A percentile compares a stretch with the other conserved stretches of the same genome.
These are phyloP conservation scores for Catostomus latipinnis DNA, from an alignment of 2,797 vertebrate species.

Conservation along the genomic window DNA sequence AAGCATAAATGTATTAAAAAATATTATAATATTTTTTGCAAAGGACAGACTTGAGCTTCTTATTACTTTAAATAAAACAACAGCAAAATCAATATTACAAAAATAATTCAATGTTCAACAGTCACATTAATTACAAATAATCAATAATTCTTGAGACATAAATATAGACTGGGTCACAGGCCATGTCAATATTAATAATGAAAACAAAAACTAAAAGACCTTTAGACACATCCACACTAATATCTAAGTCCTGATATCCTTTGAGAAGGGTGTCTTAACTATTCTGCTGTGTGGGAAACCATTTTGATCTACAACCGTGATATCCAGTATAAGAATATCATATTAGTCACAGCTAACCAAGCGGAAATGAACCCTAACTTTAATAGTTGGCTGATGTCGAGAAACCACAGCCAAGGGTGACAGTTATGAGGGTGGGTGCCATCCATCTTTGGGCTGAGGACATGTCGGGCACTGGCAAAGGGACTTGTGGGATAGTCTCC, in stretches of 20 bases:
- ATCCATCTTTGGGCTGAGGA: slow-evolving; percentile 67
- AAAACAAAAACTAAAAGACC: no score
- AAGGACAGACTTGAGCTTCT: no score
- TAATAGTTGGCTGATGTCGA: slow-evolving; percentile 53
- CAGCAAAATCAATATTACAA: no score
- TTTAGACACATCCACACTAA: no score
- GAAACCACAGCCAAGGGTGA: slow-evolving; percentile 65
- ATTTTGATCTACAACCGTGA: slow-evolving; percentile 69
- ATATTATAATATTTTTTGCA: no score
- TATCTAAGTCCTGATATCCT: background rate
- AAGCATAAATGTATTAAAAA: background rate
- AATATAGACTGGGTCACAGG: no score
- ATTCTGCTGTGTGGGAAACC: slow-evolving; percentile 20
- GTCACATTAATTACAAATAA: no score
- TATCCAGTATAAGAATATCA: slow-evolving; percentile 64
- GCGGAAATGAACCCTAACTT: slow-evolving; percentile 60
- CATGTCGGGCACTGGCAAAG: slow-evolving; percentile 69
- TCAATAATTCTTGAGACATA: no score
- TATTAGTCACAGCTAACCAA: slow-evolving; percentile 63
- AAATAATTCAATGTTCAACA: no score
- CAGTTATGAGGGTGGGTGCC: slow-evolving; percentile 60
- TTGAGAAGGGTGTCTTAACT: slow-evolving; percentile 44
- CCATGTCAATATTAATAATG: no score
- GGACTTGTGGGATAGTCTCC: slow-evolving; percentile 64
- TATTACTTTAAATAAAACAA: no score